phyloP scores from a whole-genome alignment of 2,888 invertebrate species.

The Phragmatobia fuliginosa region DNA sequence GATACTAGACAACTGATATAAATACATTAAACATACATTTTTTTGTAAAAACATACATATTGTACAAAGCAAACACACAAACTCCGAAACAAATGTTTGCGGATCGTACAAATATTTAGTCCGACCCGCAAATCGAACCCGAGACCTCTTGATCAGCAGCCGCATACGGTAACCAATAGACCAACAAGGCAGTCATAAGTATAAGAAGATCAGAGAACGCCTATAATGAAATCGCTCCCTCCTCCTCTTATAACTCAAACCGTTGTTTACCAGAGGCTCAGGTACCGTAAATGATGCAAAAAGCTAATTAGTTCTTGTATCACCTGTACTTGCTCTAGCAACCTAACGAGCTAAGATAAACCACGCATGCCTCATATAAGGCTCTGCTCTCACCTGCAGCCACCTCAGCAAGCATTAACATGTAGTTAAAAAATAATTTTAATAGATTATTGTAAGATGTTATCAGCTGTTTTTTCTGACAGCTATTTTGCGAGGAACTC shows the following conservation, averaged over 20 bases:
- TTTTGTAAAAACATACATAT: too few relatives aligned
- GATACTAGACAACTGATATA: too few relatives aligned
- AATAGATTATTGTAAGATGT: neutral
- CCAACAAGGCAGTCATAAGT: too few relatives aligned
- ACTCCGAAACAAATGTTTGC: too few relatives aligned
- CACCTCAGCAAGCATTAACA: neutral
- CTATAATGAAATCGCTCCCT: constrained; percentile 6
- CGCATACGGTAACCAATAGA: too few relatives aligned
- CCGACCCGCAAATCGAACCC: too few relatives aligned
- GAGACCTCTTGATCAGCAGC: too few relatives aligned
- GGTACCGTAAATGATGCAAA: constrained; percentile 42
- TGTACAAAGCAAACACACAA: too few relatives aligned
- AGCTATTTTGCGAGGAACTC: neutral
- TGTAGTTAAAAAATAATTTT: neutral
- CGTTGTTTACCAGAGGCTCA: constrained; percentile 14
- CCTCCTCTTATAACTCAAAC: constrained; percentile 11
- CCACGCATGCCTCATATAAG: neutral
- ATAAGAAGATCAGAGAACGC: too few relatives aligned
- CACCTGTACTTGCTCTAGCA: constrained; percentile 33
- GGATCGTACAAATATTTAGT: too few relatives aligned
- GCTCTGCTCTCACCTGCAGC: neutral
- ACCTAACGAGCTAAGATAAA: constrained; percentile 16
- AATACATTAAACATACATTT: too few relatives aligned
- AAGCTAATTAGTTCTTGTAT: constrained; percentile 48
- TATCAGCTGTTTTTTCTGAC: neutral